Percentiles rank a stretch among this genome's conserved stretches.
These are phyloP conservation scores for Kryptolebias marmoratus DNA, from an alignment of 2,113 vertebrate genomes.

Conservation along the genomic window DNA sequence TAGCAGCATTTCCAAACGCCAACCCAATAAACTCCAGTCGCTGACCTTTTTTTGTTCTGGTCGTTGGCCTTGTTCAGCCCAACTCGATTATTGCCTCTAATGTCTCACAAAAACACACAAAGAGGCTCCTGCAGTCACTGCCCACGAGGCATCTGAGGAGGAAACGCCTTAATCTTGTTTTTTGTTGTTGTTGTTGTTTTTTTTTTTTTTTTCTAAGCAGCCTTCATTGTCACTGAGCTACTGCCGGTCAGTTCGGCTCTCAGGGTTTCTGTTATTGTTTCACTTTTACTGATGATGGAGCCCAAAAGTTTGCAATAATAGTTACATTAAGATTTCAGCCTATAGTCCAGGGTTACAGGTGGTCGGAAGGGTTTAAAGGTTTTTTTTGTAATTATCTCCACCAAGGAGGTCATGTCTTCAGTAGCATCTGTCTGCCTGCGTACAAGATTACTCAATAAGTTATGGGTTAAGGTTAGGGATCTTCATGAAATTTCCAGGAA, in stretches of 20 bases:
- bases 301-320: background rate
- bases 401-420: no score
- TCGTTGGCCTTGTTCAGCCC: slow-evolving; percentile 68
- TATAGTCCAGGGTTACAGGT: background rate
- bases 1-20: slow-evolving; percentile 70
- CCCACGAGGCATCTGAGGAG: slow-evolving; percentile 64
- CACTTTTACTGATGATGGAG: slow-evolving; percentile 16
- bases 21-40: slow-evolving; percentile 74
- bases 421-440: no score
- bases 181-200: background rate
- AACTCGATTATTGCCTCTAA: slow-evolving; percentile 75
- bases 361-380: background rate
- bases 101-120: slow-evolving; percentile 68
- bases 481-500: no score
- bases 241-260: slow-evolving; percentile 9
- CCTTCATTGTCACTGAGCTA: slow-evolving; percentile 23
- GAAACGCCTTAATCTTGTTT: slow-evolving; percentile 48
- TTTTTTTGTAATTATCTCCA: no score
- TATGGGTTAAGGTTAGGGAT: no score
- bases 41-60: slow-evolving; percentile 79
- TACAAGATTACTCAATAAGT: no score
- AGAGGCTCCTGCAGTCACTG: slow-evolving; percentile 50
- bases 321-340: slow-evolving; percentile 14
- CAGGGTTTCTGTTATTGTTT: slow-evolving; percentile 8
- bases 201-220: slow-evolving; percentile 5